Conservation (phyloP, 2,888 invertebrate genomes). For the Euproctis similis region DNA sequence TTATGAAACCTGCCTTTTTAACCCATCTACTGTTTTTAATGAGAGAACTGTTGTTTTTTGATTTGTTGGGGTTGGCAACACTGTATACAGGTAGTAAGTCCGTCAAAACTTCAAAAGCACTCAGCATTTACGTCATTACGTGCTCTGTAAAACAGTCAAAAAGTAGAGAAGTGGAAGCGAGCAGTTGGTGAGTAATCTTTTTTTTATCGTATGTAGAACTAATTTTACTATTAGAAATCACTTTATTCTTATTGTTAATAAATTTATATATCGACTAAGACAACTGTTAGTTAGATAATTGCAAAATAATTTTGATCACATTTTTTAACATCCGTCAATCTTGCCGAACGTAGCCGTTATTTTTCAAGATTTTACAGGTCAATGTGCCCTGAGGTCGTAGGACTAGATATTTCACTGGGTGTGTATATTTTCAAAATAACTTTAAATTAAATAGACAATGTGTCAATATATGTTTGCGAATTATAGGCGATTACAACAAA, state of each 20-base stretch:
- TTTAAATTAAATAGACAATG: too few species aligned
- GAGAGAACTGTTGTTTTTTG: too few species aligned
- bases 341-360: slow-evolving; percentile 52
- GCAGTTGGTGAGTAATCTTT: slow-evolving; percentile 51
- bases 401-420: slow-evolving; percentile 31
- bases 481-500: too few species aligned
- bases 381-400: slow-evolving; percentile 50
- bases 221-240: slow-evolving; percentile 1
- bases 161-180: slow-evolving; percentile 29
- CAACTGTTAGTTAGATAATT: slow-evolving; percentile 5
- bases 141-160: slow-evolving; percentile 54
- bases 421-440: too few species aligned
- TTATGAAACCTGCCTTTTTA: too few species aligned
- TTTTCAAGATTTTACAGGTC: slow-evolving; percentile 68
- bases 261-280: slow-evolving; percentile 13
- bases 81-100: too few species aligned
- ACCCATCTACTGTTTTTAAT: too few species aligned
- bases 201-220: slow-evolving; percentile 11
- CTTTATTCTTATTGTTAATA: slow-evolving; percentile 5
- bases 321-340: slow-evolving; percentile 22
- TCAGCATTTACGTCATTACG: too few species aligned
- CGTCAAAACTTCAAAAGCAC: too few species aligned
- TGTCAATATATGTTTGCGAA: too few species aligned
- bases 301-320: slow-evolving; percentile 17
- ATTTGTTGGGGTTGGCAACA: too few species aligned